Base-by-base conservation (phyloP, 2,888 invertebrate genomes). In the Eristalis intricaria region DNA sequence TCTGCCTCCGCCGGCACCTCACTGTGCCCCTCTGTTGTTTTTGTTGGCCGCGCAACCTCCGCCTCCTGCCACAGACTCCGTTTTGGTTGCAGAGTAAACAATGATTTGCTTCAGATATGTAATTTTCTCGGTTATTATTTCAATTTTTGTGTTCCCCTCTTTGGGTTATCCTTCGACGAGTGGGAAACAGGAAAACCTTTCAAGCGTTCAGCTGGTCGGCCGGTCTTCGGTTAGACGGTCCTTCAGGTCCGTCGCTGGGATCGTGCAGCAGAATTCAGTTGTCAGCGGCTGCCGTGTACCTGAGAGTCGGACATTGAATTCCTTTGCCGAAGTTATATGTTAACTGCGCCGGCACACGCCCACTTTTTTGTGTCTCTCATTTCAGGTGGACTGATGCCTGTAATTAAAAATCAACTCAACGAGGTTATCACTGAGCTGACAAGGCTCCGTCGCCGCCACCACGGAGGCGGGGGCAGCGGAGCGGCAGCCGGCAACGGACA, bases 61-160 rank as follows among this genome's bases (percentile, higher is more conserved):
- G 50, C 50, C 32, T 63, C n/a, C 63, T 29, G 76, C 75, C 56
- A 65, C 75, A 29, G 61, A 65, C 79, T 79, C 84, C 84, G 84
- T 84, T 87, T 50, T 87, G 84, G 79, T 77, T 77, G 87, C 82
- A 89, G 84, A 89, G 89, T 89, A 89, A 89, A 89, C 89, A 89
- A 89, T 89, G 88, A 89, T 89, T 89, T 89, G 89, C 82, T 71
- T 78, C 84, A 68, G 88, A 88, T 87, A 64, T 89, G 83, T 89
- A 89, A 89, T 89, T 89, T 89, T 87, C 87, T 80, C 79, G 76
- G 79, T 84, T 84, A 79, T 87, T 87, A 87, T 87, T 84, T 74
- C 50, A 70, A 75, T 73, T 84, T 84, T 78, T 58, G 60, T 11
- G 38, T 68, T 13, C 5, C 60, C 26, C 23, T 60, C 26, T 60